Conservation (phyloP, 2,113 vertebrate genomes). For the Peromyscus maniculatus region DNA sequence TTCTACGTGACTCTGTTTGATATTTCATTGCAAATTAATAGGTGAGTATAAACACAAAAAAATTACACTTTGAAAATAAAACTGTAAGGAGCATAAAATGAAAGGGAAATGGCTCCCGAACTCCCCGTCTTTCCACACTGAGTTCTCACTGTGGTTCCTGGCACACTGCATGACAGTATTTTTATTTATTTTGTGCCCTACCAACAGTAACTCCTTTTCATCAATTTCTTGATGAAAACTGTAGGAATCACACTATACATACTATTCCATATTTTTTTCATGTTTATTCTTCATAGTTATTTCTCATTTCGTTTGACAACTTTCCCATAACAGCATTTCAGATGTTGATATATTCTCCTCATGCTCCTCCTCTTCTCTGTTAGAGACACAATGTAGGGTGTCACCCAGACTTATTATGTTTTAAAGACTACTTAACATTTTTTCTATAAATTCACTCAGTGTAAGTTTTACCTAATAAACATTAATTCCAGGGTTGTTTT, state of each 20-base stretch:
- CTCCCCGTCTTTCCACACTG: neutral
- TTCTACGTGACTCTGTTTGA: neutral
- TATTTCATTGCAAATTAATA: conserved; percentile 24
- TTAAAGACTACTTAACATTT: neutral
- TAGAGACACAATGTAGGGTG: neutral
- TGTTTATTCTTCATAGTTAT: neutral
- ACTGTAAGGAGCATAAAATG: neutral
- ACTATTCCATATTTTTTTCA: neutral
- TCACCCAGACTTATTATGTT: neutral
- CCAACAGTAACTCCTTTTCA: conserved; percentile 19
- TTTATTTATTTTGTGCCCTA: neutral
- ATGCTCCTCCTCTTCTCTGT: neutral
- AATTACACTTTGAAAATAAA: neutral
- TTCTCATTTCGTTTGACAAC: neutral
- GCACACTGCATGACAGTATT: neutral
- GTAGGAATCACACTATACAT: neutral
- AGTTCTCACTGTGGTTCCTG: neutral
- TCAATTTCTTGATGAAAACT: neutral
- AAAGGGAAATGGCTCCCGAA: neutral
- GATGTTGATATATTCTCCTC: neutral
- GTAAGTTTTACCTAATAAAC: neutral
- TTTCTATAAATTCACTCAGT: neutral
- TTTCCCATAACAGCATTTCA: neutral
- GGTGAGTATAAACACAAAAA: neutral
- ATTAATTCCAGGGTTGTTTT: neutral